Evolutionary conservation across 2,113 vertebrate species (phyloP).

Genomic region (Ascaphus truei): DNA sequence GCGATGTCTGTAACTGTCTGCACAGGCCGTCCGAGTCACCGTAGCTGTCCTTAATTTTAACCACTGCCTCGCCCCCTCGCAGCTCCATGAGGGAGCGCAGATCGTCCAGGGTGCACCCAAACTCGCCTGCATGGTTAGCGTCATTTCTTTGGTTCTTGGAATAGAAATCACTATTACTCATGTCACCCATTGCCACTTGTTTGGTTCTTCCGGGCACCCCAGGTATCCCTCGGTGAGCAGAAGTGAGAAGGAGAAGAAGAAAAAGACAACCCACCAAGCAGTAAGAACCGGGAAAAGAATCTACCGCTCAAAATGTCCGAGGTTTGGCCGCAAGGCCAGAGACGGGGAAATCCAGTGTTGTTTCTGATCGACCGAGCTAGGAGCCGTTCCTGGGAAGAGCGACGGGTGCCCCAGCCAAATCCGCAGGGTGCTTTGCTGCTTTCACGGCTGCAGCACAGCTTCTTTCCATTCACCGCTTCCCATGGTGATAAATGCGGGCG

Average conservation of each 20-base stretch:
- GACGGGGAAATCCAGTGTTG: slow-evolving; percentile 42
- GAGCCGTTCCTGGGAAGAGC: slow-evolving; percentile 40
- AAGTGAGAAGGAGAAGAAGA: not conserved
- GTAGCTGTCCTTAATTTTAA: slow-evolving; percentile 95
- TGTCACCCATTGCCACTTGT: slow-evolving; percentile 86
- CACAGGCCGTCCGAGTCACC: slow-evolving; percentile 90
- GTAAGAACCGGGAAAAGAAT: not conserved
- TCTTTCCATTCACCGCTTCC: slow-evolving; percentile 83
- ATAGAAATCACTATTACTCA: slow-evolving; percentile 98
- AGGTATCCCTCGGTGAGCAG: not conserved
- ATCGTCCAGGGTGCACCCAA: slow-evolving; percentile 88
- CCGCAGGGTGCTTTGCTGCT: slow-evolving; percentile 50
- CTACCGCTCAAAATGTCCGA: not conserved
- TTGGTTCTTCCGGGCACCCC: not conserved
- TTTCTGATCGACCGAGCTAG: slow-evolving; percentile 15
- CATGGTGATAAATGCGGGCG: slow-evolving; percentile 75
- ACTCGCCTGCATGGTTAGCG: slow-evolving; percentile 80
- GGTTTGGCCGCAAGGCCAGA: not conserved
- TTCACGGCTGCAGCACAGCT: slow-evolving; percentile 87
- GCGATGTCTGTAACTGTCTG: slow-evolving; percentile 88
- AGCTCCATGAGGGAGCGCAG: slow-evolving; percentile 97
- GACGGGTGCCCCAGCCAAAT: slow-evolving; percentile 53
- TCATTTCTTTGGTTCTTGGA: slow-evolving; percentile 99
- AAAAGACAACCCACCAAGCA: not conserved
- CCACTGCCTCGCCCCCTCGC: slow-evolving; percentile 89